These are phyloP conservation scores for Hetaerina americana DNA, from an alignment of 1,140 invertebrate species.

Conservation along the genomic window DNA sequence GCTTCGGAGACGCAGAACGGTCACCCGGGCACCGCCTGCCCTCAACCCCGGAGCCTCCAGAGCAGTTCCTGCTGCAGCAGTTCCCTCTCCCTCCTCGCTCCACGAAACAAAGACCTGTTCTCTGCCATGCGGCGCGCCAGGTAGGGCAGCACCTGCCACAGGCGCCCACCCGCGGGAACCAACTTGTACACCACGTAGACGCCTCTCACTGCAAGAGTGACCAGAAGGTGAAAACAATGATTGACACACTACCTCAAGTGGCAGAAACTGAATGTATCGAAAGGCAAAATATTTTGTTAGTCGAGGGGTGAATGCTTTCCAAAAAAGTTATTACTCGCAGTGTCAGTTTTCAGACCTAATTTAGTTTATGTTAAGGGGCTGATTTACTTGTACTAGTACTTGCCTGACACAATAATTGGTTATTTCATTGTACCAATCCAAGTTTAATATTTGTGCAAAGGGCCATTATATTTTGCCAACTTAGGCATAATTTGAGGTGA, in stretches of 20 bases:
- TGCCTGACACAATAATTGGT: no score
- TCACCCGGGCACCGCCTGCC: no score
- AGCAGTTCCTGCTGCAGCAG: conserved; percentile 31
- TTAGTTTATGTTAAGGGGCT: neutral
- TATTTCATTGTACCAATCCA: no score
- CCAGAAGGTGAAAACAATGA: neutral
- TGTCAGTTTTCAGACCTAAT: neutral
- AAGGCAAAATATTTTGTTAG: neutral
- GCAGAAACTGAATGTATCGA: neutral
- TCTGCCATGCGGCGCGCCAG: conserved; percentile 35
- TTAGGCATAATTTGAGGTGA: no score
- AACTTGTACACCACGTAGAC: conserved; percentile 43
- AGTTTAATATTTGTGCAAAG: no score
- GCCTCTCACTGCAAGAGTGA: conserved; percentile 26
- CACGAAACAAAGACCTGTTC: conserved; percentile 35
- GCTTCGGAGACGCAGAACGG: no score
- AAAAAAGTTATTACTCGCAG: neutral
- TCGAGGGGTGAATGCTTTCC: neutral
- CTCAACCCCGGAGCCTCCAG: conserved; percentile 16
- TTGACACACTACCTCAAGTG: no score
- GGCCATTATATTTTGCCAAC: no score
- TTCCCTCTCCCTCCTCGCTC: conserved; percentile 35
- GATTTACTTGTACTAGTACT: neutral
- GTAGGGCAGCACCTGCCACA: conserved; percentile 37
- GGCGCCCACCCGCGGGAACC: conserved; percentile 39